Evolutionary conservation across 2,797 vertebrate genomes (phyloP), one percentile per base, ranked within the genome.

Genomic region (Halcyon chelicuti): DNA sequence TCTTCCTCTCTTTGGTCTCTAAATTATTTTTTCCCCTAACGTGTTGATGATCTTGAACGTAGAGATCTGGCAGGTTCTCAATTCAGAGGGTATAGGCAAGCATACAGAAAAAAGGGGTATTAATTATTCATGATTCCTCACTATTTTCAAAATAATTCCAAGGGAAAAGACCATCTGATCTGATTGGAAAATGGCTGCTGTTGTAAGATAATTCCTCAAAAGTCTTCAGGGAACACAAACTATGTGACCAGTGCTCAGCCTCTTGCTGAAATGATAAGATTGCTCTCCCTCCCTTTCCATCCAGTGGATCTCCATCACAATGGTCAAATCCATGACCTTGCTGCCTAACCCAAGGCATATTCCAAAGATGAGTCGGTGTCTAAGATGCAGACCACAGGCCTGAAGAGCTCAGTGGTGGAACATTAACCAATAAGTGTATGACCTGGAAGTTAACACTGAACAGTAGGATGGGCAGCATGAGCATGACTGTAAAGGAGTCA

Each of bases 1-100:
- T 70, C 88, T 92, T 96, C 61, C 66, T 90, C 74, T 85, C 40
- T 77, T 88, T 62, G 29, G 42, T 71, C 71, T 54, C 82, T 63
- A 86, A 75, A 81, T 25, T 77, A 46, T n/a, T 68, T 84, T 91
- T 90, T 18, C 42, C 46, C 40, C 31, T n/a, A 76, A 83, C 10
- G 31, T 13, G 19, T 12, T 91, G 66, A 66, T 46, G 33, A 40
- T 82, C 39, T 55, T 66, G 12, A 72, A 35, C 60, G 79, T 58
- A 33, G 61, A 80, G 29, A 11, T 76, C 39, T 73, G 28, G 14
- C 42, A 86, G 25, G 5, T 17, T 85, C 65, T 89, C 68, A 58
- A 4, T 57, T 71, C 26, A 55, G 37, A 58, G 40, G 52, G 21
- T 37, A 78, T 9, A 58, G 39, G 22, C 49, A 55, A 1, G 1